phyloP scores from a whole-genome alignment of 2,888 invertebrate genomes.

The Lacanobia oleracea region DNA sequence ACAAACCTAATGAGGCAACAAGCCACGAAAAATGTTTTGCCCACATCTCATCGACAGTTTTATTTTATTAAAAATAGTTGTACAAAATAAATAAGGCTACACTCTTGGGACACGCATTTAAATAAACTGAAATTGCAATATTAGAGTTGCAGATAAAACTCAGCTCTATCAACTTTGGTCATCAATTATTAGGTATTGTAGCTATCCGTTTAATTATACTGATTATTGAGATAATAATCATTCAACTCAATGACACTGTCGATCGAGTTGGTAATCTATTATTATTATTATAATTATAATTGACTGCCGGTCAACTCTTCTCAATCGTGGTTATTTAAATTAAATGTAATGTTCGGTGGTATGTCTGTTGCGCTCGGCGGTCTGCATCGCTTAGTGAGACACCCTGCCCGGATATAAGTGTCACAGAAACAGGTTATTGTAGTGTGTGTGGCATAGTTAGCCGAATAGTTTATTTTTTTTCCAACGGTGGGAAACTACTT shows the following conservation, averaged over 20 bases:
- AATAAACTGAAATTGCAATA: conserved; percentile 6
- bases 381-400: no score
- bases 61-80: not conserved
- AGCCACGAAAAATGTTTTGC: conserved; percentile 13
- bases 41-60: not conserved
- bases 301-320: not conserved
- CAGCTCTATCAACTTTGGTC: conserved; percentile 26
- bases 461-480: no score
- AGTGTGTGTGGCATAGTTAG: no score
- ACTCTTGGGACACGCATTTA: conserved; percentile 26
- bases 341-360: no score
- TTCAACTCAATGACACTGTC: conserved; percentile 13
- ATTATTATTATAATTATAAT: not conserved
- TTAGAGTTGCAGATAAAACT: conserved; percentile 24
- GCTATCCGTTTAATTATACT: conserved; percentile 14
- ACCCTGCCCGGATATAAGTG: no score
- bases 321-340: no score
- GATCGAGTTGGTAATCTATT: not conserved
- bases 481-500: no score
- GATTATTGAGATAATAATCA: conserved; percentile 28
- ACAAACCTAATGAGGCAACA: conserved; percentile 36
- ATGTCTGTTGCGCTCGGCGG: no score
- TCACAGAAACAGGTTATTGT: no score
- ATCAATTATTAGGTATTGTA: conserved; percentile 20
- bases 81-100: not conserved